These are phyloP conservation scores for Phocoena sinus DNA, from an alignment of 2,113 vertebrate species.

Conservation along the genomic window DNA sequence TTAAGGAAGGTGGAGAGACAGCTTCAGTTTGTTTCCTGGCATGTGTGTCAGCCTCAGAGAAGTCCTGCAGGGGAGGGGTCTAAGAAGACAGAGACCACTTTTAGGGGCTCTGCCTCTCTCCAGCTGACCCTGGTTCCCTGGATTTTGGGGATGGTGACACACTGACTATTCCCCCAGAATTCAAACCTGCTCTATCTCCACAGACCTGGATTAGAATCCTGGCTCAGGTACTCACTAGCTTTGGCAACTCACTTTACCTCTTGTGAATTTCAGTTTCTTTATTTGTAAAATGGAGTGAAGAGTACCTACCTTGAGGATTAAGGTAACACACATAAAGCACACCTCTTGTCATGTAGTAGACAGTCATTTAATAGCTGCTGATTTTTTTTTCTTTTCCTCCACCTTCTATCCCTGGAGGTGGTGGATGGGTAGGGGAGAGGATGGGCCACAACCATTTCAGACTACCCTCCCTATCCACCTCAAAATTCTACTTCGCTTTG, in stretches of 20 bases:
- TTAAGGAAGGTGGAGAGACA: neutral
- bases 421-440: neutral
- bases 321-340: neutral
- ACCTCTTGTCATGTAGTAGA: neutral
- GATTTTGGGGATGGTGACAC: neutral
- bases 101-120: neutral
- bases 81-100: neutral
- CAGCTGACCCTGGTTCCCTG: neutral
- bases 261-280: neutral
- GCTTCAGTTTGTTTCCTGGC: neutral
- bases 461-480: neutral
- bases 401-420: neutral
- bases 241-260: neutral
- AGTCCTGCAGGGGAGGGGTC: neutral
- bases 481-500: neutral
- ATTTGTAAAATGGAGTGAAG: neutral
- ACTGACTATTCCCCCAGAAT: neutral
- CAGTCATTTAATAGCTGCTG: neutral
- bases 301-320: neutral
- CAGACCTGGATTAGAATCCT: too few species aligned
- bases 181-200: neutral
- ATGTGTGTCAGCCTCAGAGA: rapidly evolving
- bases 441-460: neutral
- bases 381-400: neutral
- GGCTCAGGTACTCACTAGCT: neutral